Conservation (phyloP, 2,113 vertebrate genomes). For the Copsychus sechellarum region DNA sequence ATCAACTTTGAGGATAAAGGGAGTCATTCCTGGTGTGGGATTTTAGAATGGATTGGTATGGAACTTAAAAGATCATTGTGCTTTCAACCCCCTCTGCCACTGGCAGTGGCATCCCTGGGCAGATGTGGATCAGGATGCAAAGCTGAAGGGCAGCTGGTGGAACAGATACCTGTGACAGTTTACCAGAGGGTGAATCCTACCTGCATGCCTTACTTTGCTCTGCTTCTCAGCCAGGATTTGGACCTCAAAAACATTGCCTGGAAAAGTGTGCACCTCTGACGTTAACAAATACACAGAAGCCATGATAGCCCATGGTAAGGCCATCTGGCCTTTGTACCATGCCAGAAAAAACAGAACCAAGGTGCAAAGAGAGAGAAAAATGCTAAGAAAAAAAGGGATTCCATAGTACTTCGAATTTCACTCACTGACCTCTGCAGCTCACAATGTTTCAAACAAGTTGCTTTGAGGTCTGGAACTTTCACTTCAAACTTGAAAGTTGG, state of each 20-base stretch:
- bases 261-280: fast-evolving
- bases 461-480: background rate
- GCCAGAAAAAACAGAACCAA: background rate
- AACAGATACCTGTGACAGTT: fast-evolving
- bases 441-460: background rate
- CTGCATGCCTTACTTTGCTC: fast-evolving
- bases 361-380: background rate
- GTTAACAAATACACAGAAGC: background rate
- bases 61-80: background rate
- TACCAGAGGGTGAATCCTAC: background rate
- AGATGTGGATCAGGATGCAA: background rate
- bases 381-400: fast-evolving
- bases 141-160: fast-evolving
- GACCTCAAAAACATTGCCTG: background rate
- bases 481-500: background rate
- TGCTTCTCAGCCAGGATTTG: background rate
- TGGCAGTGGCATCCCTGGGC: too few relatives aligned
- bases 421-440: background rate
- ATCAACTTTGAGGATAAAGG: background rate
- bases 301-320: fast-evolving
- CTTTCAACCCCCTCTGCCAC: too few relatives aligned
- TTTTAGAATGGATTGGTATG: background rate
- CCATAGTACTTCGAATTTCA: background rate
- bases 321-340: background rate
- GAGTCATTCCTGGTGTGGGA: fast-evolving